These are phyloP conservation scores for Synaphobranchus kaupii DNA, from an alignment of 2,797 vertebrate genomes.

Conservation along the genomic window DNA sequence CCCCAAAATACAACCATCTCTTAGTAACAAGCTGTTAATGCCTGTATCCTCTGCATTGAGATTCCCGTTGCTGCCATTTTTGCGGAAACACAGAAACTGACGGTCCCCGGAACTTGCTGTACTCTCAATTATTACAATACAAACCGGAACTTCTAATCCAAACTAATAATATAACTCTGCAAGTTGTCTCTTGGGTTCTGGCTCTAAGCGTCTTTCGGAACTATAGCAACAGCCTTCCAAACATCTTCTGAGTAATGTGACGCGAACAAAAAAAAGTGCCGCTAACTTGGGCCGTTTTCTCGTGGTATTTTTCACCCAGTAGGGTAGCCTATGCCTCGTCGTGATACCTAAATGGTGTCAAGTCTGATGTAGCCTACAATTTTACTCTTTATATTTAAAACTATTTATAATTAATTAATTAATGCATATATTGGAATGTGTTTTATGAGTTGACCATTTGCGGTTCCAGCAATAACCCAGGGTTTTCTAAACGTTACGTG, in stretches of 20 bases:
- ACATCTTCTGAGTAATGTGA: neutral
- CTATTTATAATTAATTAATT: too few species aligned
- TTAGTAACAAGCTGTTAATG: neutral
- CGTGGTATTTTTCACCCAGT: too few species aligned
- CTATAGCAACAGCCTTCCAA: conserved; percentile 20
- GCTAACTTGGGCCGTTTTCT: too few species aligned
- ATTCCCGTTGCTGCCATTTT: neutral
- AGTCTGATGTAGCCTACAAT: too few species aligned
- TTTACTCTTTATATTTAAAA: too few species aligned
- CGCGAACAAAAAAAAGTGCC: too few species aligned
- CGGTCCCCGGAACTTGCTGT: neutral
- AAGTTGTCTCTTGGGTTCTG: neutral
- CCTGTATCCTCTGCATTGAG: neutral
- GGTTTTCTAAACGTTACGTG: too few species aligned
- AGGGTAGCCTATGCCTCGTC: too few species aligned
- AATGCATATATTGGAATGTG: too few species aligned
- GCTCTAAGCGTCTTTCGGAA: neutral
- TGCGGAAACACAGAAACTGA: neutral
- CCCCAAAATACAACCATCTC: neutral
- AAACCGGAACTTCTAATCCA: neutral
- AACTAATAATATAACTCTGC: neutral
- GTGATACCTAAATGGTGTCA: too few species aligned
- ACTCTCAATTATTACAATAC: neutral
- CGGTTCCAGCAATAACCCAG: too few species aligned
- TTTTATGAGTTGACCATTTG: too few species aligned